A percentile compares a stretch with the other conserved stretches of the same genome.
These are phyloP conservation scores for Timandra comae DNA, from an alignment of 2,888 invertebrate genomes.

Conservation along the genomic window DNA sequence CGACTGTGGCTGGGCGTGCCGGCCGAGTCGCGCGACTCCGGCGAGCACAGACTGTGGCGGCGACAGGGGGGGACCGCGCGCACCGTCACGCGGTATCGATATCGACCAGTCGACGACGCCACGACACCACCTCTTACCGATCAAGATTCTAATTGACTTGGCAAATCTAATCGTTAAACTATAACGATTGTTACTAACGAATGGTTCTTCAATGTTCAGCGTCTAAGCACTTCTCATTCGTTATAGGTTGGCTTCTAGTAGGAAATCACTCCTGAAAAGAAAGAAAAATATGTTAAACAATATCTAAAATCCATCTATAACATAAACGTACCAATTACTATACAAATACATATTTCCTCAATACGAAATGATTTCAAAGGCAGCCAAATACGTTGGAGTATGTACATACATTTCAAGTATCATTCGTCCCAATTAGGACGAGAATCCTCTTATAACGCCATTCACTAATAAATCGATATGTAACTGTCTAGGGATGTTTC, in stretches of 20 bases:
- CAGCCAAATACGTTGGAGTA: conserved; percentile 33
- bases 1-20: conserved; percentile 74
- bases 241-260: conserved; percentile 52
- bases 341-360: too few relatives aligned
- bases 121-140: conserved; percentile 40
- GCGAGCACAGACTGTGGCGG: conserved; percentile 70
- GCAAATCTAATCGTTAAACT: conserved; percentile 33
- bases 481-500: conserved; percentile 27
- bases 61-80: conserved; percentile 62
- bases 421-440: conserved; percentile 37
- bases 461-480: conserved; percentile 35
- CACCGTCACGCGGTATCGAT: conserved; percentile 56
- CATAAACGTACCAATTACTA: conserved; percentile 2
- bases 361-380: conserved; percentile 24
- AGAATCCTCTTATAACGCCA: conserved; percentile 39
- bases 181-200: conserved; percentile 30
- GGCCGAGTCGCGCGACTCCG: conserved; percentile 75
- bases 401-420: conserved; percentile 34
- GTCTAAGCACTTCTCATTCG: conserved; percentile 56
- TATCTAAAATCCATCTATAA: conserved; percentile 1
- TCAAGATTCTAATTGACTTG: conserved; percentile 45
- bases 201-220: conserved; percentile 44
- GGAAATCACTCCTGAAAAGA: conserved; percentile 64
- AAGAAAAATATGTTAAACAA: conserved; percentile 32
- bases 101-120: conserved; percentile 47